Evolutionary conservation across 64 coral and sea anemone genomes (phyloP), one percentile per base, ranked within the genome.

Genomic region (Stichodactyla mertensii): DNA sequence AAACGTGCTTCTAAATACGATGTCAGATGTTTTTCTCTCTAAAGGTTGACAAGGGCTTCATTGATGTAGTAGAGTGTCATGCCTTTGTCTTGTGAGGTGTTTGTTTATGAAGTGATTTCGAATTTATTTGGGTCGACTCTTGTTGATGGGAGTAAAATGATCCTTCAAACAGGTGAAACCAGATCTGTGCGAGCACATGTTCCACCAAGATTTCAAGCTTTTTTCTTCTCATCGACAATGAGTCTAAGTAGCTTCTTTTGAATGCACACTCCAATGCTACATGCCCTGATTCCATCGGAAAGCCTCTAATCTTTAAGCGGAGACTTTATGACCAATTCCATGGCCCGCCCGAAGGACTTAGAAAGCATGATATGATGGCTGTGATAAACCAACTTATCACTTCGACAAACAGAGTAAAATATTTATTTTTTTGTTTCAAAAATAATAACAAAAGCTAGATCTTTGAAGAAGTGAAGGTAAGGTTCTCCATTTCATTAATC

Each of bases 151-250:
- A 54, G 83, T 85, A 85, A 85, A 85, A 61, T 31, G 83, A 85
- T 60, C 60, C n/a, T 7, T 16, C 82, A 12, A 54, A 62, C 83
- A 85, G 83, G 83, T 85, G 83, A 85, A 85, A 85, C 55, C 4
- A 85, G 83, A 85, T 19, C 14, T 36, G 18, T 16, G 7, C 7
- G 13, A 85, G 83, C 83, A 85, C 83, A 85, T 85, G 83, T 85
- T 85, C 83, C 4, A 11, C 83, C 83, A 85, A 85, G 83, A 85
- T 85, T 64, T 85, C 51, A 85, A 85, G 83, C 83, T 85, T 64
- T 85, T 85, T 56, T 85, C 13, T 56, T 85, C 24, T 85, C 60
- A 28, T 10, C 56, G 27, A 81, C 83, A 85, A 28, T 36, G 16
- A 15, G 56, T 36, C 83, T 85, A 36, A 85, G 54, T 52, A 20